phyloP scores from a whole-genome alignment of 2,888 invertebrate species.

The Erebia aethiops region DNA sequence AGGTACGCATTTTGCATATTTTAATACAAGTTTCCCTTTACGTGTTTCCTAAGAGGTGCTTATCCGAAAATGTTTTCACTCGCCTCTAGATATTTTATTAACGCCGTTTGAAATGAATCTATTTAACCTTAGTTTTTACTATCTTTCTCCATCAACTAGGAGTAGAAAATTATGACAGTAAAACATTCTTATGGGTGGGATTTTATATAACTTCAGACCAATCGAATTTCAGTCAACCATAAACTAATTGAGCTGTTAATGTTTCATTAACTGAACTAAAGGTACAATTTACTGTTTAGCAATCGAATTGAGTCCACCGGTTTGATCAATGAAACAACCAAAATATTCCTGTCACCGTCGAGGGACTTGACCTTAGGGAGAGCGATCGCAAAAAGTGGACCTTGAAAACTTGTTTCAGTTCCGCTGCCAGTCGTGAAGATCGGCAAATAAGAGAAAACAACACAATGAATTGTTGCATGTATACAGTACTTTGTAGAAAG shows the following conservation, averaged over 20 bases:
- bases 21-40: background rate
- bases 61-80: background rate
- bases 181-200: no score
- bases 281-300: background rate
- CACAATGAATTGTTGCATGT: conserved; percentile 19
- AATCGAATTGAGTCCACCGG: background rate
- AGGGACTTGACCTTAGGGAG: conserved; percentile 61
- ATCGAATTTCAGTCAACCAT: no score
- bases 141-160: no score
- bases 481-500: conserved; percentile 4
- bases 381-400: conserved; percentile 59
- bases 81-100: no score
- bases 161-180: no score
- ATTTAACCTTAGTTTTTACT: no score
- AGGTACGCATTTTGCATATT: background rate
- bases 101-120: no score
- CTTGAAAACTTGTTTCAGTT: conserved; percentile 61
- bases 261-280: no score
- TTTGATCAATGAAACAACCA: conserved; percentile 43
- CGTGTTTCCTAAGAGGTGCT: background rate
- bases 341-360: conserved; percentile 42
- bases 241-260: no score
- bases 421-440: conserved; percentile 47
- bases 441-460: conserved; percentile 43
- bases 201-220: no score